Base-by-base conservation (phyloP, 37 sponge, comb jelly and placozoan species). In the Mnemiopsis leidyi region DNA sequence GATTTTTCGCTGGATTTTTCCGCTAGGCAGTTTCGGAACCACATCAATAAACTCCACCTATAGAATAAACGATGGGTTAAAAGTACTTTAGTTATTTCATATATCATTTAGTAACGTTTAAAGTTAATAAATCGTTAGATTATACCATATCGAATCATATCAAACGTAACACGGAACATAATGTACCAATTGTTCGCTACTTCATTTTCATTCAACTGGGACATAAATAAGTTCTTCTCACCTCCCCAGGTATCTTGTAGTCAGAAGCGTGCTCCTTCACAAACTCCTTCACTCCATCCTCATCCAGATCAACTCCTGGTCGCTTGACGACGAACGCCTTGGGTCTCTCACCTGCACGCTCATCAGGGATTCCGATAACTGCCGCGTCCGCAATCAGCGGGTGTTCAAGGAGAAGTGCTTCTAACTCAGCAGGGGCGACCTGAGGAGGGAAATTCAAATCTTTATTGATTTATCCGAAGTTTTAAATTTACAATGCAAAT, bases 351-450 rank as follows among this genome's bases (percentile, higher is more conserved):
- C 97, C 97, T 9, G 82, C 94, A 16, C 96, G 20, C 93, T 96
- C 97, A 35, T 96, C 73, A 3, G 97, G 95, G 16, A 97, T 92
- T 0, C 97, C 96, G 0, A 96, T 94, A 24, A 96, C 97, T 40
- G 96, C 96, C 1, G 93, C 96, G 94, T 97, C 97, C 68, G 95
- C 94, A 32, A 97, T 93, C 75, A 94, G 93, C 0, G 96, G 95
- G 37, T 97, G 97, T 23, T 68, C 83, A 69, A 93, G 90, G 1
- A 97, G 94, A 13, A 95, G 38, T 20, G 94, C 97, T 92, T 97
- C 97, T 68, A 97, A 75, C 38, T 97, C 97, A 39, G 97, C 97
- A n/a, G 97, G 96, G 1, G 96, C 97, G 30, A 97, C 97, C 69
- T 97, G 97, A 1, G 61, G n/a, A n/a, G n/a, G n/a, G n/a, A n/a